Percentiles rank a stretch among this genome's conserved stretches.
phyloP scores from a whole-genome alignment of 2,113 vertebrate species.

The Sardina pilchardus region DNA sequence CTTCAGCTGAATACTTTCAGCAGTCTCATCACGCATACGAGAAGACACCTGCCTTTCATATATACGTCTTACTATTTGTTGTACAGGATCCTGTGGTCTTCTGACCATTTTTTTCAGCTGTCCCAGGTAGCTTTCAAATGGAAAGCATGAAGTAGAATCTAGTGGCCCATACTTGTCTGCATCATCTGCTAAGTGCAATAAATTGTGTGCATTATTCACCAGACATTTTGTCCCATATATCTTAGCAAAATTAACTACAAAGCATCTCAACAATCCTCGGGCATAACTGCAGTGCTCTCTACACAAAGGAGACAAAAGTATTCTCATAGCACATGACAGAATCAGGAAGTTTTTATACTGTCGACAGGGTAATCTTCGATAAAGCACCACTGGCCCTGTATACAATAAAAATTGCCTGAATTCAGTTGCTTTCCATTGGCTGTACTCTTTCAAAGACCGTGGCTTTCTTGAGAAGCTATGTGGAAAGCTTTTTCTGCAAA shows the following conservation, averaged over 20 bases:
- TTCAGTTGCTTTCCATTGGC: too few relatives aligned
- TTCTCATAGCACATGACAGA: slow-evolving; percentile 36
- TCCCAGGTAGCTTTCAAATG: slow-evolving; percentile 27
- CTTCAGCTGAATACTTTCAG: slow-evolving; percentile 21
- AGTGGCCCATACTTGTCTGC: too few relatives aligned
- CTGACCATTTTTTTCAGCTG: slow-evolving; percentile 25
- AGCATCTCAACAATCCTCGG: slow-evolving; percentile 26
- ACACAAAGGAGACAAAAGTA: slow-evolving; percentile 28
- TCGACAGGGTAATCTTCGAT: slow-evolving; percentile 23
- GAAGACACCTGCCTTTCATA: slow-evolving; percentile 29
- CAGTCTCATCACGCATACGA: background rate
- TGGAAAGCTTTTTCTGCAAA: too few relatives aligned
- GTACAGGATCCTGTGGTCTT: slow-evolving; percentile 19
- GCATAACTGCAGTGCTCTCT: slow-evolving; percentile 24
- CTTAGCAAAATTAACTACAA: slow-evolving; percentile 32
- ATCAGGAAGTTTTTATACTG: slow-evolving; percentile 41
- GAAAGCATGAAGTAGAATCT: background rate
- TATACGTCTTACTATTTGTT: slow-evolving; percentile 23
- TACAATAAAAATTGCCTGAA: too few relatives aligned
- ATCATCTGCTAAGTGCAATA: slow-evolving; percentile 33
- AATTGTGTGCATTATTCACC: slow-evolving; percentile 32
- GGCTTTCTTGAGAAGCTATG: too few relatives aligned
- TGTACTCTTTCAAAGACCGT: too few relatives aligned
- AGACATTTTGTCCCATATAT: slow-evolving; percentile 35
- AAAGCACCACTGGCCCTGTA: slow-evolving; percentile 29